phyloP scores from a whole-genome alignment of 92 coral and sea anemone genomes.

The Heteractis magnifica region DNA sequence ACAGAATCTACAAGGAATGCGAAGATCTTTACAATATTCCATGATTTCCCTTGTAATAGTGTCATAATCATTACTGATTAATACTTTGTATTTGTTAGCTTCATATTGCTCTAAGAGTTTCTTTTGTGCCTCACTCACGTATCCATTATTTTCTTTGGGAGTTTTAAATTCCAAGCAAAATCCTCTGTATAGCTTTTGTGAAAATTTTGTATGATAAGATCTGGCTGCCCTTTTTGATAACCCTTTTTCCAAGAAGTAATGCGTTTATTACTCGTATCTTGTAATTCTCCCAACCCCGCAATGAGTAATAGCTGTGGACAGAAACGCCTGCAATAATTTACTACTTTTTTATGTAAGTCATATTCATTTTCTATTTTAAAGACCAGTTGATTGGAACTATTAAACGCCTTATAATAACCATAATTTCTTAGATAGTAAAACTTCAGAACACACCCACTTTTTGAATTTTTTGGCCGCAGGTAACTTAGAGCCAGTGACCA shows the following conservation, averaged over 20 bases:
- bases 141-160: not conserved
- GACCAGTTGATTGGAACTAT: not conserved
- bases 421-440: not conserved
- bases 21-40: too few species aligned
- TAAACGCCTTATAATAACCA: not conserved
- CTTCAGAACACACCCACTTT: not conserved
- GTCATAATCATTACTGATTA: too few species aligned
- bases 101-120: too few species aligned
- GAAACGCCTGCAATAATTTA: too few species aligned
- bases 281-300: too few species aligned
- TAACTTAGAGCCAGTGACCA: not conserved
- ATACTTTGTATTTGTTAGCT: too few species aligned
- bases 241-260: too few species aligned
- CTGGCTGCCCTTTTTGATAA: not conserved
- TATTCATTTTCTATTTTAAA: slow-evolving; percentile 2
- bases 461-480: not conserved
- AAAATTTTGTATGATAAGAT: not conserved
- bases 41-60: too few species aligned
- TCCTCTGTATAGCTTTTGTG: not conserved
- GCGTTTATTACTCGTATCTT: too few species aligned
- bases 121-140: too few species aligned
- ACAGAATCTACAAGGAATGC: too few species aligned
- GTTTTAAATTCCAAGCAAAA: not conserved
- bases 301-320: too few species aligned
- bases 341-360: not conserved